Percentiles rank a stretch among this genome's conserved stretches.
Conservation (phyloP, 2,113 vertebrate species). For the Pao palembangensis region DNA sequence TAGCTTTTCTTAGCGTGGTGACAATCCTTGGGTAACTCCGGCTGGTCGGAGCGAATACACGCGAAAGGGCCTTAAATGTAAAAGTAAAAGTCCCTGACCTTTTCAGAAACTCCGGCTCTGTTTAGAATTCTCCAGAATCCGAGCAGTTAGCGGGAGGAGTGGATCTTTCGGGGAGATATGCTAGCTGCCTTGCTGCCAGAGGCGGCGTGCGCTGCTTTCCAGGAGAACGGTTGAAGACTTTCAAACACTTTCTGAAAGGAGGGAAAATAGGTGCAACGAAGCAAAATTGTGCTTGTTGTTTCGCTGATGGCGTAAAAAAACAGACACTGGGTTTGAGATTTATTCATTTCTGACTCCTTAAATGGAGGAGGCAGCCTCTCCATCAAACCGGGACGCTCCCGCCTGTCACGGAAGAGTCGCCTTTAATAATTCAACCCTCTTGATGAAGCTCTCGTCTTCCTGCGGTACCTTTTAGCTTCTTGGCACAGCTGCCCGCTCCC, state of each 20-base stretch:
- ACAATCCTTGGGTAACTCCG: no score
- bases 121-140: slow-evolving; percentile 1
- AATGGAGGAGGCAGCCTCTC: slow-evolving; percentile 27
- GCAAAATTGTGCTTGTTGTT: slow-evolving; percentile 11
- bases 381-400: slow-evolving; percentile 37
- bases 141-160: background rate
- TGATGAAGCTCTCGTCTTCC: background rate
- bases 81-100: background rate
- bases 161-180: slow-evolving; percentile 1
- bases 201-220: slow-evolving; percentile 6
- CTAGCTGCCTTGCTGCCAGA: slow-evolving; percentile 16
- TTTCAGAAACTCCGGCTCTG: background rate
- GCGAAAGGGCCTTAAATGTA: background rate
- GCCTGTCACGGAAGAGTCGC: slow-evolving; percentile 33
- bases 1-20: no score
- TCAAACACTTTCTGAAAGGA: background rate
- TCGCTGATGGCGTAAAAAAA: no score
- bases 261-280: slow-evolving; percentile 11
- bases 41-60: no score
- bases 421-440: slow-evolving; percentile 59
- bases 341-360: slow-evolving; percentile 9
- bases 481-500: slow-evolving; percentile 1
- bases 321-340: background rate
- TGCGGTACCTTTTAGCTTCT: background rate
- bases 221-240: background rate